These are phyloP conservation scores for Mycetomoellerius zeteki DNA, from an alignment of 1,140 invertebrate genomes.

Conservation along the genomic window DNA sequence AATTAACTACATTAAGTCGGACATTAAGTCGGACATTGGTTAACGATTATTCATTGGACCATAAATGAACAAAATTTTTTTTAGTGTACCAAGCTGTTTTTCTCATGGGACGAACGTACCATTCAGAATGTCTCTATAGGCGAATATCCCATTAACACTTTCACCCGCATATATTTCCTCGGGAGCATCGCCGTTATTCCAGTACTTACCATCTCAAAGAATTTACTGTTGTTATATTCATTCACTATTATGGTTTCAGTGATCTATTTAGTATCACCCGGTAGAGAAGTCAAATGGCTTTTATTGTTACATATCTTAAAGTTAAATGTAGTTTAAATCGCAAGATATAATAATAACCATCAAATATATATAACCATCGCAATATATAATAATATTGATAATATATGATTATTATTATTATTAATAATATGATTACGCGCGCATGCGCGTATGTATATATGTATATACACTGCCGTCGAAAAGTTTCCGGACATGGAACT, in stretches of 20 bases:
- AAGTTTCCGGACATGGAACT: no score
- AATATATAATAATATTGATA: no score
- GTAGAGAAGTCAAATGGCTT: background rate
- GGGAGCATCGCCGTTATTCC: conserved; percentile 71
- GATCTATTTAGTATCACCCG: conserved; percentile 8
- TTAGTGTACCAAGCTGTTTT: conserved; percentile 47
- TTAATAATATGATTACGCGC: background rate
- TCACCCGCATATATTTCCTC: conserved; percentile 80
- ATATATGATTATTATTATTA: background rate
- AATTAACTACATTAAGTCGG: no score
- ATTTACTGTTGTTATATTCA: conserved; percentile 67
- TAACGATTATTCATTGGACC: no score
- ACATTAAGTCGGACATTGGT: no score
- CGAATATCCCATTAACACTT: conserved; percentile 76
- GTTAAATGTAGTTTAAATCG: background rate
- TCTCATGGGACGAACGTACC: conserved; percentile 40
- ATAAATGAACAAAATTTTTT: no score
- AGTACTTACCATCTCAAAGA: conserved; percentile 66
- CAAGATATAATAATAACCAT: no score
- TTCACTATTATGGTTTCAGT: conserved; percentile 33
- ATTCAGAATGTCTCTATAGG: conserved; percentile 37
- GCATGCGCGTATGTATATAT: no score
- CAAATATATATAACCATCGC: no score
- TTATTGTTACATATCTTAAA: background rate
- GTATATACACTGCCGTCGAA: no score